Percentiles rank a stretch among this genome's conserved stretches.
Conservation (phyloP, 2,797 vertebrate genomes). For the Oceanodroma leucorhoa region DNA sequence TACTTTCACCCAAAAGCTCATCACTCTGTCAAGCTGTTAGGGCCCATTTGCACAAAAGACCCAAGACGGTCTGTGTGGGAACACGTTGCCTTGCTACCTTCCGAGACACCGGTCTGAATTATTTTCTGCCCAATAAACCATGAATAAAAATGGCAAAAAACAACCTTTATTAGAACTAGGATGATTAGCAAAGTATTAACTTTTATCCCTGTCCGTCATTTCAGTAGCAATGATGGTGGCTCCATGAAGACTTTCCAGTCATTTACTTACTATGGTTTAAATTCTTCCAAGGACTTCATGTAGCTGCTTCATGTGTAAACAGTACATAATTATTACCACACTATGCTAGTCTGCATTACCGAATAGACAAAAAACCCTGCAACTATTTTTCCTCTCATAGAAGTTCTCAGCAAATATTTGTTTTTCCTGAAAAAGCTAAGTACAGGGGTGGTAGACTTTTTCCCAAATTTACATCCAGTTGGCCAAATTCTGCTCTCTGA, state of each 20-base stretch:
- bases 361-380: neutral
- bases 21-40: neutral
- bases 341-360: neutral
- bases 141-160: neutral
- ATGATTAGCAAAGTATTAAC: neutral
- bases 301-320: neutral
- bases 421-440: neutral
- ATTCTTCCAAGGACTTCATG: neutral
- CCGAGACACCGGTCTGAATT: neutral
- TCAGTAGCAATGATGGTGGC: neutral
- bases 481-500: neutral
- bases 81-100: neutral
- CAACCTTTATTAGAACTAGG: neutral
- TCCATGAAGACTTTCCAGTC: neutral
- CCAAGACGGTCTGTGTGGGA: neutral
- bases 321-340: neutral
- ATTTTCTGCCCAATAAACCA: neutral
- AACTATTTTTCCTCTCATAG: neutral
- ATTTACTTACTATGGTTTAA: neutral
- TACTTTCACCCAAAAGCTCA: neutral
- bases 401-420: neutral
- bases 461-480: neutral
- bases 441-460: neutral
- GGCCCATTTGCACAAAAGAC: neutral
- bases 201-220: neutral